Evolutionary conservation across 1,140 invertebrate species (phyloP).

Genomic region (Plutomurus gul): DNA sequence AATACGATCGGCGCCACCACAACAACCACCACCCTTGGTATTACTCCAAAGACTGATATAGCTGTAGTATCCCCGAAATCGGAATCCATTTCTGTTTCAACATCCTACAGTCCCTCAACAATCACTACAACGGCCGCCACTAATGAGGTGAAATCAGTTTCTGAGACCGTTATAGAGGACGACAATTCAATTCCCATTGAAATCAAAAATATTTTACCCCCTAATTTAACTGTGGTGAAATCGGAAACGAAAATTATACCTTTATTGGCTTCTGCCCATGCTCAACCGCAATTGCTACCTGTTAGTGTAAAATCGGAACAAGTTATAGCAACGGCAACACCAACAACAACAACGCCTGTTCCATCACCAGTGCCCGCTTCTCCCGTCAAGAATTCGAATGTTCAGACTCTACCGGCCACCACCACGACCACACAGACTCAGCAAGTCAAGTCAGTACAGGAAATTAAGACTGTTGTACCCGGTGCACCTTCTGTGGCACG

Average conservation of each 20-base stretch:
- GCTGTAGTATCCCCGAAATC: no score
- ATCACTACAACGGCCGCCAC: no score
- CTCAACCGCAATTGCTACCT: background rate
- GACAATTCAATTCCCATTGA: conserved; percentile 1
- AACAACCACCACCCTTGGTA: background rate
- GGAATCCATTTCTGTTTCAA: background rate
- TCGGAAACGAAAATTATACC: background rate
- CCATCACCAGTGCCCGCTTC: background rate
- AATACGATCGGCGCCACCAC: background rate
- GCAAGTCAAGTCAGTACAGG: background rate
- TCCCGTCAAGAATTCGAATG: background rate
- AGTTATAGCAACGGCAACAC: background rate
- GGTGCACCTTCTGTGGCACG: background rate
- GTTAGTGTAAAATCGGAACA: background rate
- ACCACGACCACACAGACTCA: background rate
- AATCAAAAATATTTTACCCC: conserved; percentile 14
- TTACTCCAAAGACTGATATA: background rate
- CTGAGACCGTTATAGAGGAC: background rate
- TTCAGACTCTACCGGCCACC: background rate
- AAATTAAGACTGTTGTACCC: background rate
- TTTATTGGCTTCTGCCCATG: background rate
- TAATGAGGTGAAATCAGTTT: background rate
- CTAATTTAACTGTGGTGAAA: conserved; percentile 17
- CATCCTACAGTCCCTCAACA: background rate
- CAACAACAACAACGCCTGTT: background rate